Conservation (phyloP, 2,797 vertebrate species). For the Acridotheres tristis region DNA sequence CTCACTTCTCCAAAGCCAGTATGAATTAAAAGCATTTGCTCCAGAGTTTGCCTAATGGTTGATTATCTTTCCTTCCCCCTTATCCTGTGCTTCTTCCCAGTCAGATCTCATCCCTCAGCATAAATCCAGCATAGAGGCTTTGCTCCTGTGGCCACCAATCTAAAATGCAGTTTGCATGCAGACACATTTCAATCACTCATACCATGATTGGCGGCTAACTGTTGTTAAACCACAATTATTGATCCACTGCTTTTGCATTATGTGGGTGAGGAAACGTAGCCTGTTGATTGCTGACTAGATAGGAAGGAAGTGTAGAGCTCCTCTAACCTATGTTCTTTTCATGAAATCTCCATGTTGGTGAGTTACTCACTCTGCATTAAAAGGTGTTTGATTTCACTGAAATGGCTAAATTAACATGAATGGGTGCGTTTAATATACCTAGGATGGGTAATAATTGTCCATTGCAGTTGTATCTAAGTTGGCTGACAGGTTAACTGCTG, state of each 20-base stretch:
- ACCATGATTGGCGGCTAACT: slow-evolving; percentile 68
- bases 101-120: background rate
- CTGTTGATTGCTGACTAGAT: slow-evolving; percentile 56
- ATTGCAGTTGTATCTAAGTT: slow-evolving; percentile 34
- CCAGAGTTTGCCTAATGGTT: background rate
- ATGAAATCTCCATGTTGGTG: slow-evolving; percentile 37
- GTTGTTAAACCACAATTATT: slow-evolving; percentile 75
- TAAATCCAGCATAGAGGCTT: slow-evolving; percentile 26
- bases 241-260: slow-evolving; percentile 69
- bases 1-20: background rate
- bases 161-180: slow-evolving; percentile 46
- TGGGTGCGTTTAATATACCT: slow-evolving; percentile 60
- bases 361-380: slow-evolving; percentile 53
- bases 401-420: slow-evolving; percentile 53
- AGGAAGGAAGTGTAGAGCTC: slow-evolving; percentile 57
- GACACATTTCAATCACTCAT: slow-evolving; percentile 70
- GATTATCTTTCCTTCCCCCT: background rate
- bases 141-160: slow-evolving; percentile 44
- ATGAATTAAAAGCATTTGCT: background rate
- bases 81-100: background rate
- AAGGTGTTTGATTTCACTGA: slow-evolving; percentile 56
- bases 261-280: slow-evolving; percentile 55
- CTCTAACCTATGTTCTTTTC: slow-evolving; percentile 65
- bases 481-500: slow-evolving; percentile 36
- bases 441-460: slow-evolving; percentile 50